These are phyloP conservation scores for Hybognathus amarus DNA, from an alignment of 2,797 vertebrate species.

Conservation along the genomic window DNA sequence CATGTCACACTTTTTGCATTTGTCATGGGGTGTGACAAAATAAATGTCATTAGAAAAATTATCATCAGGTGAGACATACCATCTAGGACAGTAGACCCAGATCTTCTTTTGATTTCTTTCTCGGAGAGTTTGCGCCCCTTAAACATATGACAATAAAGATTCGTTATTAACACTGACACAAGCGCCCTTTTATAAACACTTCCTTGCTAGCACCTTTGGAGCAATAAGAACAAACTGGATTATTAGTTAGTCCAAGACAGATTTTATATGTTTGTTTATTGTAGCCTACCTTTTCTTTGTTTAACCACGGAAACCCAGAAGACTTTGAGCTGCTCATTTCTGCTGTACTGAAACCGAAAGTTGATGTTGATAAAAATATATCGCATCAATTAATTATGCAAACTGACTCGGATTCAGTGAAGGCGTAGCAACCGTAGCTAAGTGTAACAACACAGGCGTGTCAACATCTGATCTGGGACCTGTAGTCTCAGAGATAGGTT, in stretches of 20 bases:
- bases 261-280: background rate
- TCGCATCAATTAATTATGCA: rapidly evolving
- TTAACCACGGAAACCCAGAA: background rate
- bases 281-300: slow-evolving; percentile 16
- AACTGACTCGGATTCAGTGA: slow-evolving; percentile 18
- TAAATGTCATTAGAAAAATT: background rate
- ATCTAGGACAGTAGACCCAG: slow-evolving; percentile 6
- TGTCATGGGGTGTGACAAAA: background rate
- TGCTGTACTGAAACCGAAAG: slow-evolving; percentile 45
- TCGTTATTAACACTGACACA: background rate
- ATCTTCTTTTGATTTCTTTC: slow-evolving; percentile 13
- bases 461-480: slow-evolving; percentile 34
- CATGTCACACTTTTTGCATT: background rate
- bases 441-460: background rate
- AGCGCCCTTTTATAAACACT: background rate
- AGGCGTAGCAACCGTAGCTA: background rate
- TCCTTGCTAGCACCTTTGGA: background rate
- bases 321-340: background rate
- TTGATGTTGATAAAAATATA: background rate
- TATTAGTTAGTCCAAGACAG: background rate
- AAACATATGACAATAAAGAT: background rate
- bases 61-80: slow-evolving; percentile 17
- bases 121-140: background rate
- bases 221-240: background rate
- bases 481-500: background rate